Conservation (phyloP, 2,797 vertebrate genomes). For the Anguilla anguilla region DNA sequence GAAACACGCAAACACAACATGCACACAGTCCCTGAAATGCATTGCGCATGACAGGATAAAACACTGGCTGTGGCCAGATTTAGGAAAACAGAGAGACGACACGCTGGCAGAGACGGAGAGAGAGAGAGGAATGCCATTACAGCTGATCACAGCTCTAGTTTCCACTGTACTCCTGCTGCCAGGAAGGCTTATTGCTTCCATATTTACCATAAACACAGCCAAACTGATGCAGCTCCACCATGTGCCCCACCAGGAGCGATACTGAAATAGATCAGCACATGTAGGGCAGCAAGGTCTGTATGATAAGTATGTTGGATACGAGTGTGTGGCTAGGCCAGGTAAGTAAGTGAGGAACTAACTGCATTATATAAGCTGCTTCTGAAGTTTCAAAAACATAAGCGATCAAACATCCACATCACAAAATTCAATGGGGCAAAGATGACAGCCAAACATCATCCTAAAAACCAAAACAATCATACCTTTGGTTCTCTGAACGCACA, state of each 20-base stretch:
- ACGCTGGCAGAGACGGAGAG: background rate
- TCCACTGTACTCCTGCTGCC: background rate
- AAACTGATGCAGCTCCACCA: background rate
- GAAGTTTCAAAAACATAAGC: background rate
- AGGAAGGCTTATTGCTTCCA: conserved; percentile 25
- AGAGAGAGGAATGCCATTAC: background rate
- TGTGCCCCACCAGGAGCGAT: background rate
- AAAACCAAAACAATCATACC: background rate
- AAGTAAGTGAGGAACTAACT: background rate
- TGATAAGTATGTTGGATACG: background rate
- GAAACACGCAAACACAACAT: background rate
- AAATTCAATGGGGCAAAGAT: background rate
- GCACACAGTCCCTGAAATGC: background rate
- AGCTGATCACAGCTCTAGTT: background rate
- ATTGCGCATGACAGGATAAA: conserved; percentile 10
- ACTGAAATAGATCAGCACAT: background rate
- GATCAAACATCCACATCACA: background rate
- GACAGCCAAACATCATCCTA: background rate
- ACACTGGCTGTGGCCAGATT: background rate
- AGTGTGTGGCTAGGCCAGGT: background rate
- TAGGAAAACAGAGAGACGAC: conserved; percentile 14
- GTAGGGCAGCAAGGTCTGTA: background rate
- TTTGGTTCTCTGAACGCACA: conserved; percentile 40
- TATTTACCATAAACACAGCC: conserved; percentile 19
- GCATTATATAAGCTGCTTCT: background rate